Evolutionary conservation across 2,113 vertebrate species (phyloP), one percentile per base, ranked within the genome.

Genomic region (Equus quagga): DNA sequence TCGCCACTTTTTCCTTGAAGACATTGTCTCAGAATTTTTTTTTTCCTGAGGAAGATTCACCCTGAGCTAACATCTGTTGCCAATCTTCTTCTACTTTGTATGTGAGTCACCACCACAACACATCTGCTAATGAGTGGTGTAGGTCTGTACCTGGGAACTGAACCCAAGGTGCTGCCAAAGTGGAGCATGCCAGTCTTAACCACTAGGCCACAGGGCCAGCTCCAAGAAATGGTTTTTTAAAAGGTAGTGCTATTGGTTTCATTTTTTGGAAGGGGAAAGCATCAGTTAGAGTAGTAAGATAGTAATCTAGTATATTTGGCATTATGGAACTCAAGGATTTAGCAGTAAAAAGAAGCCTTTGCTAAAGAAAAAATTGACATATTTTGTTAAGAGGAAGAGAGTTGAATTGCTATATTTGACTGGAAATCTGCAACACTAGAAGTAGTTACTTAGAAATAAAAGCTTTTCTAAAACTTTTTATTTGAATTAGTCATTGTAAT

Each of bases 401-500:
- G 11, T 96, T 79, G 80, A 98, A 96, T 82, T 97, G 84, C 96
- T 96, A 51, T 54, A 88, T 96, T 84, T 97, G 95, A 85, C 31
- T 88, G 65, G 44, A 80, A 90, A 80, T 91, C 62, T 97, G 95
- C 98, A 98, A 83, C 31, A 81, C 62, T 83, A 69, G 72, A 81
- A 95, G 44, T 21, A 36, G 23, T 73, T 79, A 51, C 81, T 98
- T 97, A 94, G 67, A 97, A 81, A 96, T 96, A 92, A 94, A 96
- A 72, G 46, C 21, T 84, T 97, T 91, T 85, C 4, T 73, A 69
- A 95, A 97, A 78, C 36, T 92, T 96, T 67, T 97, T 82, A 94
- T 92, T 0, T 26, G 13, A n/a, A 85, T 91, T n/a, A 84, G 13
- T 91, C 82, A 70, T 96, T 19, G 8, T 97, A 95, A 80, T 75